Conservation (phyloP, 2,113 vertebrate species). For the Alosa alosa region DNA sequence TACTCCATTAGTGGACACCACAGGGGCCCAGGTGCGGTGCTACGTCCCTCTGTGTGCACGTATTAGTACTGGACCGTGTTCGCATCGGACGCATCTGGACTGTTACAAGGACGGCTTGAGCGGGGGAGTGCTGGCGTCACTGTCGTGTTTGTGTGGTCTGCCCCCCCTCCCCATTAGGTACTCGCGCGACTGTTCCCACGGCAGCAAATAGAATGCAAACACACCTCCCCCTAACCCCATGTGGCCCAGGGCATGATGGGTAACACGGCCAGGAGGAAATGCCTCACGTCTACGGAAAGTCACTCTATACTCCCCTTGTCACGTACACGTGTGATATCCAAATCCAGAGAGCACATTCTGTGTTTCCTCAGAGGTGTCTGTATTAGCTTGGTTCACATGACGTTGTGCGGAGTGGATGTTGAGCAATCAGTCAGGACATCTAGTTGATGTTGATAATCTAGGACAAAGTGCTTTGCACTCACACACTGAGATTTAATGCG, state of each 20-base stretch:
- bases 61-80: neutral
- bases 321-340: neutral
- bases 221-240: neutral
- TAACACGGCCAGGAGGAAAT: constrained; percentile 11
- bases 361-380: neutral
- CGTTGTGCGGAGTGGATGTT: neutral
- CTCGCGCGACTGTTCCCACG: neutral
- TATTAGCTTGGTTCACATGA: neutral
- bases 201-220: neutral
- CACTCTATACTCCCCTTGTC: neutral
- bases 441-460: neutral
- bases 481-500: neutral
- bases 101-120: neutral
- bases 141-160: constrained; percentile 7
- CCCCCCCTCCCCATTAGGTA: too few species aligned
- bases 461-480: neutral
- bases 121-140: neutral
- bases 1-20: neutral
- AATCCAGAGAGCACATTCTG: neutral
- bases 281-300: neutral
- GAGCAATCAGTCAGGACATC: neutral
- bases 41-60: neutral
- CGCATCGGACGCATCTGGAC: neutral
- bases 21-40: neutral
- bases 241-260: neutral